These are phyloP conservation scores for Lasioglossum albipes DNA, from an alignment of 1,140 invertebrate species.

Conservation along the genomic window DNA sequence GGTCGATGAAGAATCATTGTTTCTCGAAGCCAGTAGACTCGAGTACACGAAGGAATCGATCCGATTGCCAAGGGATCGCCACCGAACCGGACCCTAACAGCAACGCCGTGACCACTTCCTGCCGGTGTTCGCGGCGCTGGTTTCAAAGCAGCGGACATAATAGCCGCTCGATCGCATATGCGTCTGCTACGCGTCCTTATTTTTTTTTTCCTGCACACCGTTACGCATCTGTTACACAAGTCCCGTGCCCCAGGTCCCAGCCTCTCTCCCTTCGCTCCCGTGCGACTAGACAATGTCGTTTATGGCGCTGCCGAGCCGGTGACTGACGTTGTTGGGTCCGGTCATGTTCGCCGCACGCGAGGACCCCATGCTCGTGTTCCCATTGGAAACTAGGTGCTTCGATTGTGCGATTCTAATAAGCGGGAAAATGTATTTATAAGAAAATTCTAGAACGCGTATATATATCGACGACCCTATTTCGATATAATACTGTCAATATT, in stretches of 20 bases:
- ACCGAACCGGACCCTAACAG: too few relatives aligned
- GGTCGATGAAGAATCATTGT: too few relatives aligned
- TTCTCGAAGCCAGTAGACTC: too few relatives aligned
- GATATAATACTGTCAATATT: too few relatives aligned
- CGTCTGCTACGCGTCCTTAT: constrained; percentile 30
- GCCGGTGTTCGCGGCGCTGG: constrained; percentile 10
- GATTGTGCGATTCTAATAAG: too few relatives aligned
- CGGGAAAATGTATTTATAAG: too few relatives aligned
- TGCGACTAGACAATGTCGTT: constrained; percentile 31
- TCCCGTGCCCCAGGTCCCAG: constrained; percentile 40
- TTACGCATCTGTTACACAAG: constrained; percentile 51
- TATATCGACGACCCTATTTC: too few relatives aligned
- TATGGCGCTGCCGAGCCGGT: neutral
- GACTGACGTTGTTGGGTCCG: constrained; percentile 18
- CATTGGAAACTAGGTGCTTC: too few relatives aligned
- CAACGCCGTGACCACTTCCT: constrained; percentile 37
- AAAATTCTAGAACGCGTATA: too few relatives aligned
- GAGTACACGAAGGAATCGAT: too few relatives aligned
- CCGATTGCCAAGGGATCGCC: too few relatives aligned
- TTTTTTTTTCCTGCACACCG: constrained; percentile 35
- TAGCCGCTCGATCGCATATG: constrained; percentile 21
- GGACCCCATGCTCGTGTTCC: too few relatives aligned
- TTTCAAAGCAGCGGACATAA: constrained; percentile 25
- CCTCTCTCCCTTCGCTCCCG: constrained; percentile 43
- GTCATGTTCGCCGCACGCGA: constrained; percentile 35